These are phyloP conservation scores for Eristalinus sepulchralis DNA, from an alignment of 2,888 invertebrate species.

Conservation along the genomic window DNA sequence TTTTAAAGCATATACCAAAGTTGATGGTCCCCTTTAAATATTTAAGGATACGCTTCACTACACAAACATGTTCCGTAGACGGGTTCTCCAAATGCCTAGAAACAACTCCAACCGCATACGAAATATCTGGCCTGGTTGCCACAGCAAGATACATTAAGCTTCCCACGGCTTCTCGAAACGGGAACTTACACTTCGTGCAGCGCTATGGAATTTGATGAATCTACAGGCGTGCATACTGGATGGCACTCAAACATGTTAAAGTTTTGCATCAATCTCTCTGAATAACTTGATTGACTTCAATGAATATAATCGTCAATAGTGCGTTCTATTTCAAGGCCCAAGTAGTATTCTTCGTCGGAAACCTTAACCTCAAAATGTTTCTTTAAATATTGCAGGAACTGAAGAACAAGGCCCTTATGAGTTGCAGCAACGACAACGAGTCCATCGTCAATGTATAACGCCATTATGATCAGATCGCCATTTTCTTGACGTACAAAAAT, in stretches of 20 bases:
- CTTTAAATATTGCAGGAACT: neutral
- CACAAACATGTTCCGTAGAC: neutral
- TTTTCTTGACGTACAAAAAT: neutral
- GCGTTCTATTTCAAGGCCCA: slow-evolving; percentile 10
- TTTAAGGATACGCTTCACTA: slow-evolving; percentile 30
- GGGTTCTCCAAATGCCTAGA: slow-evolving; percentile 14
- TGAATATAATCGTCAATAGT: neutral
- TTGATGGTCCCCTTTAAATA: slow-evolving; percentile 35
- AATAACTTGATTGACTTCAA: slow-evolving; percentile 3
- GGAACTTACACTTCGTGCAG: slow-evolving; percentile 23
- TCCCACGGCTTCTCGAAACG: slow-evolving; percentile 70
- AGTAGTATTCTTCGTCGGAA: neutral
- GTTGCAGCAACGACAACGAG: slow-evolving; percentile 3
- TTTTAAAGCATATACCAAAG: slow-evolving; percentile 21
- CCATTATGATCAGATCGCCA: neutral
- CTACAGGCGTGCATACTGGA: slow-evolving; percentile 59
- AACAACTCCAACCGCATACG: slow-evolving; percentile 58
- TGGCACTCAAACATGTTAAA: slow-evolving; percentile 66
- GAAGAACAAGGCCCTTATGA: neutral
- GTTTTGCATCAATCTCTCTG: slow-evolving; percentile 42
- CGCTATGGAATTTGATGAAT: neutral
- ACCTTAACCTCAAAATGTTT: slow-evolving; percentile 15
- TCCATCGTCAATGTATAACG: slow-evolving; percentile 2
- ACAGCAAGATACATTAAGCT: slow-evolving; percentile 69
- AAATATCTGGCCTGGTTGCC: slow-evolving; percentile 68